Evolutionary conservation across 2,113 vertebrate species (phyloP), one percentile per base, ranked within the genome.

Genomic region (Baryphthengus martii): DNA sequence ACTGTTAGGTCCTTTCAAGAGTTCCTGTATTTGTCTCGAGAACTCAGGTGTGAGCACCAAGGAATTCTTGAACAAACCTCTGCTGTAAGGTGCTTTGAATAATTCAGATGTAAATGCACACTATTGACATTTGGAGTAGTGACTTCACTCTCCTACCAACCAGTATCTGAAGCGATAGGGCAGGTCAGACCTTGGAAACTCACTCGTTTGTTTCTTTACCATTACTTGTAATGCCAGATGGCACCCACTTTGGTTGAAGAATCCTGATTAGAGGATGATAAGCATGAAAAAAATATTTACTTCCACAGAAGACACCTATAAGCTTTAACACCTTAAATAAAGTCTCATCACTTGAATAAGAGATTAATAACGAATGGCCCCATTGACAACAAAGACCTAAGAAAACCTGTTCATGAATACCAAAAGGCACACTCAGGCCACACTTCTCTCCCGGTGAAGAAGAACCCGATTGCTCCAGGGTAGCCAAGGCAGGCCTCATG

Each of bases 131-230:
- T 5, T 37, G 65, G 19, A 80, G 10, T 6, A 25, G n/a, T 12
- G 55, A 86, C 50, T 80, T 44, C 47, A 59, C 1, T 56, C 28
- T 45, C 29, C 49, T 33, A 6, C 58, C 2, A 35, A 42, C 7
- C 58, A 83, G 23, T 16, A 70, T 5, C 24, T 17, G 59, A 80
- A 55, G 19, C 1, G 1, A 71, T 2, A 42, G 0, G 0, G n/a
- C 16, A 16, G n/a, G 4, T n/a, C 78, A 85, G n/a, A 20, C 47
- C 42, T 40, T 17, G 14, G 11, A 74, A 44, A 14, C 16, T 80
- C 63, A 33, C 6, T 6, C 2, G 7, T 53, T 29, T 35, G 16
- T 33, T 23, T 7, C 37, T 35, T 47, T 23, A 37, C 15, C 18
- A 14, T 44, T 17, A 76, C 50, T 21, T 37, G 4, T 19, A 77